Percentiles rank a stretch among this genome's conserved stretches.
Evolutionary conservation across 2,888 invertebrate genomes (phyloP).

Genomic region (Camptogramma bilineatum): DNA sequence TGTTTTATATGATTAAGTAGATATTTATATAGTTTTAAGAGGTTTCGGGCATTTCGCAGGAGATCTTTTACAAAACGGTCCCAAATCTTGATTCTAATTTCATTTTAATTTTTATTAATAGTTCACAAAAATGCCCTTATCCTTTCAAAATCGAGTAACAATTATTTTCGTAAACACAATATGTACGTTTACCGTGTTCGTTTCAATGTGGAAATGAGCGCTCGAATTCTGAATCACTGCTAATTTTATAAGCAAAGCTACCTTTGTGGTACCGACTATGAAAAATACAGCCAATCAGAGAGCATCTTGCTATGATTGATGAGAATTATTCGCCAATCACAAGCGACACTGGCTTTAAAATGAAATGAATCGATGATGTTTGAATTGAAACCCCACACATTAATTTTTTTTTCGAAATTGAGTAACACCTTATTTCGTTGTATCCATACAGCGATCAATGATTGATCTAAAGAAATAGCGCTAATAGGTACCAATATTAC

Average conservation of each 20-base stretch:
- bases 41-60: constrained; percentile 4
- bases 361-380: neutral
- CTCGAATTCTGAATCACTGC: constrained; percentile 19
- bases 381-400: neutral
- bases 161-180: constrained; percentile 9
- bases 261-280: neutral
- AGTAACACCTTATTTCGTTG: too few relatives aligned
- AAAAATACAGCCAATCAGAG: constrained; percentile 1
- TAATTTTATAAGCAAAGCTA: neutral
- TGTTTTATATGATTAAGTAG: neutral
- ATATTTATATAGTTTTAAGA: constrained; percentile 6
- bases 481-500: too few relatives aligned
- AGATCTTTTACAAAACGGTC: neutral
- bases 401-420: too few relatives aligned
- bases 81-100: constrained; percentile 11
- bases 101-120: constrained; percentile 6
- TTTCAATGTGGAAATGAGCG: constrained; percentile 16
- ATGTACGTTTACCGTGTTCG: constrained; percentile 29
- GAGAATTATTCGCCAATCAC: neutral
- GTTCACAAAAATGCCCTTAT: constrained; percentile 11
- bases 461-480: too few relatives aligned
- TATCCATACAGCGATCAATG: too few relatives aligned
- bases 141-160: constrained; percentile 9
- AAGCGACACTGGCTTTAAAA: neutral
- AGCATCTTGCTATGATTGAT: neutral